phyloP scores from a whole-genome alignment of 2,113 vertebrate species.

The Arothron firmamentum region DNA sequence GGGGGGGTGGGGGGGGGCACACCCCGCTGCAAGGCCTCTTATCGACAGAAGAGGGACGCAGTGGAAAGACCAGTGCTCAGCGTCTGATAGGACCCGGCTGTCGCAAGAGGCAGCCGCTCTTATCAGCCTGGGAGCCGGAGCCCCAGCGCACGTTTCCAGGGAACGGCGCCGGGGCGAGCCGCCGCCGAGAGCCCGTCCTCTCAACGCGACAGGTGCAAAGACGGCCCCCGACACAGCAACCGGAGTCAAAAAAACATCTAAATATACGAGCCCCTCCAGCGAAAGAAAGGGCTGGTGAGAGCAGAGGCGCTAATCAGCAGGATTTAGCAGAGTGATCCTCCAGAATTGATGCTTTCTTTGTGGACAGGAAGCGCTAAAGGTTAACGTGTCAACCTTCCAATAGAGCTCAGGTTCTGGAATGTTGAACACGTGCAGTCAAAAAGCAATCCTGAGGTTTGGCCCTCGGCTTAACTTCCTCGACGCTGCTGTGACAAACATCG shows the following conservation, averaged over 20 bases:
- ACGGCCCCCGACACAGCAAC: too few species aligned
- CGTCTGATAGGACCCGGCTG: conserved; percentile 59
- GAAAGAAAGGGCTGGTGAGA: not conserved
- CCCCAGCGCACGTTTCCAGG: too few species aligned
- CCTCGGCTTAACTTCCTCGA: too few species aligned
- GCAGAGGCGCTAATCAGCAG: not conserved
- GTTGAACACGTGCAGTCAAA: not conserved
- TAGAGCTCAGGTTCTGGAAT: not conserved
- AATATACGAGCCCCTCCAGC: too few species aligned
- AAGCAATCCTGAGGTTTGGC: too few species aligned
- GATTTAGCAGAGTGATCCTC: not conserved
- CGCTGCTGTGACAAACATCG: not conserved
- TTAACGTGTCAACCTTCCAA: not conserved
- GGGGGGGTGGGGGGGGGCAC: conserved; percentile 26
- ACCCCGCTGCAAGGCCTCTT: conserved; percentile 60
- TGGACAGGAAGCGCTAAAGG: not conserved
- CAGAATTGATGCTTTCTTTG: not conserved
- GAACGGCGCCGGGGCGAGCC: conserved; percentile 25
- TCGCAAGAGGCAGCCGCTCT: conserved; percentile 50
- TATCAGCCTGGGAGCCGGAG: conserved; percentile 58
- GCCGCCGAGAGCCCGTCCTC: too few species aligned
- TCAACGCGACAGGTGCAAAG: too few species aligned
- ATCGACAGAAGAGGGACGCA: conserved; percentile 57
- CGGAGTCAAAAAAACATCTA: too few species aligned
- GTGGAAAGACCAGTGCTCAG: conserved; percentile 63